A percentile compares a stretch with the other conserved stretches of the same genome.
phyloP scores from a whole-genome alignment of 2,113 vertebrate genomes.

The Erinaceus europaeus region DNA sequence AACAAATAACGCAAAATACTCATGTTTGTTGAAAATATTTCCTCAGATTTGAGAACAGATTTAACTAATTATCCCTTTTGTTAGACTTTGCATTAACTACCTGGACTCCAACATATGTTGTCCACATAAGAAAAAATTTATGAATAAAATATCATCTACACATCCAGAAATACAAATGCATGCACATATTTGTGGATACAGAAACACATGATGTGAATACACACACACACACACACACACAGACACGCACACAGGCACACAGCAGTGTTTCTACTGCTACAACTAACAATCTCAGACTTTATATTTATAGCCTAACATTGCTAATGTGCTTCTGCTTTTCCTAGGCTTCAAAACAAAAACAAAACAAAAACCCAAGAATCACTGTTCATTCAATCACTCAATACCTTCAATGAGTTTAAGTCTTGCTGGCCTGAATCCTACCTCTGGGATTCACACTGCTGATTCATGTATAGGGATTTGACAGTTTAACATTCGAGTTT shows the following conservation, averaged over 20 bases:
- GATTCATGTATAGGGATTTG: neutral
- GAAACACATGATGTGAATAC: too few relatives aligned
- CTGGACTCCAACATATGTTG: neutral
- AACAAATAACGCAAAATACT: slow-evolving; percentile 15
- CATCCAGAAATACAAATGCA: too few relatives aligned
- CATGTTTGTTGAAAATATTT: neutral
- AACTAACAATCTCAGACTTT: neutral
- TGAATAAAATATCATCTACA: neutral
- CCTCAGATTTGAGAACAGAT: slow-evolving; percentile 10
- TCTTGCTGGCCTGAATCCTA: neutral
- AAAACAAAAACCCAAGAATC: neutral
- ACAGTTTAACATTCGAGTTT: neutral
- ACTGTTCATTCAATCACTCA: neutral
- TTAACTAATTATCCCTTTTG: neutral
- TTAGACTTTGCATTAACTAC: neutral
- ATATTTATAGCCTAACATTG: neutral
- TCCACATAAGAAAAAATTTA: neutral
- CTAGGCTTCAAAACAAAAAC: neutral
- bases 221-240: neutral
- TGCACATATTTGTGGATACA: too few relatives aligned
- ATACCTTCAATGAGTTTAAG: neutral
- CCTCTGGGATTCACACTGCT: neutral
- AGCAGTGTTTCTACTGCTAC: neutral
- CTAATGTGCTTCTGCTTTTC: neutral
- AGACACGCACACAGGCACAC: fast-evolving